Evolutionary conservation across 2,113 vertebrate species (phyloP), one percentile per base, ranked within the genome.

Genomic region (Prietella phreatophila): DNA sequence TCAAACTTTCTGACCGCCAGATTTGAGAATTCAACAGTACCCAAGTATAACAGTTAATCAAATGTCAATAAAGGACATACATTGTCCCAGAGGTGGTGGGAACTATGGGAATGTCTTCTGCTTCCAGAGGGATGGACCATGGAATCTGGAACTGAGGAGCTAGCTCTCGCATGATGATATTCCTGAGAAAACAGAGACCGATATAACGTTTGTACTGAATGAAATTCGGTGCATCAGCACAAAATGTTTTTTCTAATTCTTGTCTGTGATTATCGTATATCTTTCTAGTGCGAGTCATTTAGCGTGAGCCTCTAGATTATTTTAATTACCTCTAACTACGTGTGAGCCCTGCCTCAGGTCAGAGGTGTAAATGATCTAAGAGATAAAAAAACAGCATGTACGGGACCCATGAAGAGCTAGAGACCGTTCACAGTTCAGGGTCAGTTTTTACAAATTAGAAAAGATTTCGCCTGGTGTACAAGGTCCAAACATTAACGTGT

Each of bases 51-150:
- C 3, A 80, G n/a, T 11, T 58, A 33, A 36, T 2, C 25, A 36
- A 36, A 13, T 55, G 15, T 80, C 7, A 55, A 80, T 9, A 79
- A 20, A 30, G 15, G 8, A 92, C 96, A 93, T 94, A 97, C 97
- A 97, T 97, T 88, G 97, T 97, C 87, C 97, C 97, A 86, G 96
- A 97, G 76, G 97, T 97, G 55, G 97, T 97, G 91, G 97, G 97
- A 81, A 97, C 97, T 92, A 97, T 97, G 50, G 97, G 97, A 83
- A 97, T 97, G 91, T 97, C 97, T 91, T 97, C 97, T 85, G 97
- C 97, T 94, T 97, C 97, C 89, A 97, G 90, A 50, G 97, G 97
- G 92, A 97, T 97, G 0, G 97, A 97, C 97, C 97, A 97, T 0
- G 97, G 97, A 84, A 97, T 97, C 61, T 96, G 96, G 93, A 97